Base-by-base conservation (phyloP, 2,113 vertebrate species). In the Zosterops japonicus region DNA sequence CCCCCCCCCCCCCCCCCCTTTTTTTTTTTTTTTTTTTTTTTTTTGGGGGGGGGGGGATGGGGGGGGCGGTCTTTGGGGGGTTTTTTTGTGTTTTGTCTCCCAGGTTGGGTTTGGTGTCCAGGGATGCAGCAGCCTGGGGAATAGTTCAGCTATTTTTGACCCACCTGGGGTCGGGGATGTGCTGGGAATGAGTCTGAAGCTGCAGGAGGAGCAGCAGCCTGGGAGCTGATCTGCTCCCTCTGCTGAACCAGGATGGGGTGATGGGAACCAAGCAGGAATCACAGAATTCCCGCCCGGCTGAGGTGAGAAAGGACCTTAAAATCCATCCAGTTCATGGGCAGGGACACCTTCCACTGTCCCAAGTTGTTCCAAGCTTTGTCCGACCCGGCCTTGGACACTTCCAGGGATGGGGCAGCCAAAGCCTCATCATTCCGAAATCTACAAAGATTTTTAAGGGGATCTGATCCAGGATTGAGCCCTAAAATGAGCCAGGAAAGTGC, bases 171-270 rank as follows among this genome's bases (percentile, higher is more conserved):
- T 56, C 2, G 1, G 55, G 47, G 35, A 24, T 46, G 28, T 2
- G 5, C 56, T 80, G 71, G 63, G 47, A 41, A 33, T 10, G 35
- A 29, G 6, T 11, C 27, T 25, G 25, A 41, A 64, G 64, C 31
- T 29, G 49, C 3, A 17, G 29, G 33, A 78, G 60, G 42, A 78
- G 33, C 39, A 57, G 67, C 44, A 75, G 67, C 10, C 39, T 25
- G 23, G 12, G 23, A 28, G 2, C 7, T 13, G 3, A 39, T 39
- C 33, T 23, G 10, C 16, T 64, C 28, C 35, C 57, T 36, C 16
- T 22, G 41, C 65, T 12, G 6, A 61, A 8, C 17, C 12, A 7
- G 0, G 0, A 29, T 50, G 50, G 25, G 11, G 12, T 50, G 61
- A 46, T 12, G n/a, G 35, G 42, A 79, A 13, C 52, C 16, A 24